phyloP scores from a whole-genome alignment of 2,113 vertebrate genomes.

The Sylvia atricapilla region DNA sequence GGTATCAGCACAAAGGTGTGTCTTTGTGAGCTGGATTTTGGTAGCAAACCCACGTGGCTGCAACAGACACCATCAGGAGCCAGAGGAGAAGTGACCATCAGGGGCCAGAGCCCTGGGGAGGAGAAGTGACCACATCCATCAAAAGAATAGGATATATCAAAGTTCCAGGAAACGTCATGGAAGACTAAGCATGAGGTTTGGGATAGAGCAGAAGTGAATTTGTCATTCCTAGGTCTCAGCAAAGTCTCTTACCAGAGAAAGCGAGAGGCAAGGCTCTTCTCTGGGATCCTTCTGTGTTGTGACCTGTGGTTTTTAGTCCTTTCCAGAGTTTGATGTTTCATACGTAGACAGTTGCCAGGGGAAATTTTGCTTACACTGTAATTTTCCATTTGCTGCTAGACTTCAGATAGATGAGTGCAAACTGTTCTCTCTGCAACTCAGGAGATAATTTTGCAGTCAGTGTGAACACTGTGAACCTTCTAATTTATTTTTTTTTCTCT shows the following conservation, averaged over 20 bases:
- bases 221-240: neutral
- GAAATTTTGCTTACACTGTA: conserved; percentile 34
- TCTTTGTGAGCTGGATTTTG: neutral
- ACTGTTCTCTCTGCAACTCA: conserved; percentile 33
- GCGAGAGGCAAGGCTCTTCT: neutral
- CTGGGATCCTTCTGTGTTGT: neutral
- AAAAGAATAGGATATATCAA: neutral
- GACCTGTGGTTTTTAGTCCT: neutral
- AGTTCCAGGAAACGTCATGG: neutral
- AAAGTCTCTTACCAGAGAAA: neutral
- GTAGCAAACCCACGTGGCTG: neutral
- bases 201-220: neutral
- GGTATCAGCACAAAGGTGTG: neutral
- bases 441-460: conserved; percentile 55
- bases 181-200: neutral
- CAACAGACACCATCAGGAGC: neutral
- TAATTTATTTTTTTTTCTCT: conserved; percentile 24
- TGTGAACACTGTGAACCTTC: conserved; percentile 23
- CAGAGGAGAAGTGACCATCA: neutral
- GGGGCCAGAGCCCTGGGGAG: neutral
- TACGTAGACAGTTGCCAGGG: conserved; percentile 35
- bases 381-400: conserved; percentile 41
- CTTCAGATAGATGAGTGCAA: conserved; percentile 49
- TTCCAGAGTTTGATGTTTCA: neutral
- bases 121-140: neutral